Base-by-base conservation (phyloP, 2,113 vertebrate genomes). In the Mus musculus region DNA sequence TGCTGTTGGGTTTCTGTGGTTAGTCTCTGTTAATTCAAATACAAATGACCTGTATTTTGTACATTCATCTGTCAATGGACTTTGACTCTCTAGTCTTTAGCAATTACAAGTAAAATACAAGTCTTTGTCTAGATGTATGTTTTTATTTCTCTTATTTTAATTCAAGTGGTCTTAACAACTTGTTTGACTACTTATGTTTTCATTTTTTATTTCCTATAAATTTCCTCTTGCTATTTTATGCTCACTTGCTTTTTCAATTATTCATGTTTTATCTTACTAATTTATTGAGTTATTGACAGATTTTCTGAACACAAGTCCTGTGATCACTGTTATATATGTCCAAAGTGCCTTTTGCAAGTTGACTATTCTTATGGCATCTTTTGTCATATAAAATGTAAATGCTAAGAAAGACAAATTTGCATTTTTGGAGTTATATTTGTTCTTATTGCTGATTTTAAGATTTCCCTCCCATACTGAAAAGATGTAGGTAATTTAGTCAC, bases 131-230 rank as follows among this genome's bases (percentile, higher is more conserved):
- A 59, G 10, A 80, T 42, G 11, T 56, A 28, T 39, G 13, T 36
- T 81, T 94, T 89, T n/a, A 95, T 92, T 89, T 97, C 39, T 91
- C 77, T 91, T 76, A 71, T n/a, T 75, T 94, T 73, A 73, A 81
- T 59, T 84, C 73, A 22, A 86, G 33, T 36, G 13, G 87, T 92
- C 30, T 56, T 93, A 46, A 85, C 72, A 84, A 78, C 1, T 67
- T 56, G 26, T 67, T 93, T 73, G 30, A 39, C 20, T 71, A 85
- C 72, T 76, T 77, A 65, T 89, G 52, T 89, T 91, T 71, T 91
- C 67, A 81, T n/a, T 16, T 77, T 91, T 86, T 69, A 88, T 49
- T 85, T 42, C 10, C 26, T 59, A 7, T 8, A 42, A 46, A 61
- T 63, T 90, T 28, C 28, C 13, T 75, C 49, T 67, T 42, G 78